phyloP scores from a whole-genome alignment of 2,797 vertebrate species.

The Cirrhinus mrigala region DNA sequence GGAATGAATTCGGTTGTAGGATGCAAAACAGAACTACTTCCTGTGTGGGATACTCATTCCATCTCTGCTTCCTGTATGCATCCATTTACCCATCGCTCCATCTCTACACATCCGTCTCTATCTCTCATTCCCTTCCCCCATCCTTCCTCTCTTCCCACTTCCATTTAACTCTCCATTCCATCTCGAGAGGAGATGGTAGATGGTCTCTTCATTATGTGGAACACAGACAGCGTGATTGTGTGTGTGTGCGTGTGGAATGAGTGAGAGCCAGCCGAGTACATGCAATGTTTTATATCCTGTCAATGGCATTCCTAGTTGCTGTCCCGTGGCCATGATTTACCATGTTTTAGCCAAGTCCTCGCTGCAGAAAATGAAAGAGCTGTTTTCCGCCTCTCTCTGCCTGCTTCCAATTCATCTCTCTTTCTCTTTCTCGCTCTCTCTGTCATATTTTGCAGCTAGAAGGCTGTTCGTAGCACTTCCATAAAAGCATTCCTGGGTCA shows the following conservation, averaged over 20 bases:
- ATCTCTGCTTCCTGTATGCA: constrained; percentile 6
- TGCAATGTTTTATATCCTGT: constrained; percentile 75
- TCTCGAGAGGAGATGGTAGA: constrained; percentile 48
- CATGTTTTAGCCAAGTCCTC: constrained; percentile 63
- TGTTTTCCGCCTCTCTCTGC: background rate
- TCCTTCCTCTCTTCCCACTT: constrained; percentile 12
- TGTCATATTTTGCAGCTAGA: constrained; percentile 51
- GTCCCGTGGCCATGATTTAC: constrained; percentile 72
- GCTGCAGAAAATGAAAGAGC: constrained; percentile 51
- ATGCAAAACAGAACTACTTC: background rate
- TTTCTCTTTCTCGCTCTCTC: constrained; percentile 7
- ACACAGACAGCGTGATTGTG: constrained; percentile 49
- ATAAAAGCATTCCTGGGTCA: constrained; percentile 12
- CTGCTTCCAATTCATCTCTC: constrained; percentile 22
- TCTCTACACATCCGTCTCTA: constrained; percentile 11
- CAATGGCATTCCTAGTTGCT: constrained; percentile 70
- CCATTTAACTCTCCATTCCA: constrained; percentile 34
- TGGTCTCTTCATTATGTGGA: constrained; percentile 63
- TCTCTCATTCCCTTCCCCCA: constrained; percentile 34
- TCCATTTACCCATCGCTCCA: background rate
- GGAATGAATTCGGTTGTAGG: background rate
- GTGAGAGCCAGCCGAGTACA: constrained; percentile 39
- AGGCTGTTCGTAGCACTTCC: constrained; percentile 32
- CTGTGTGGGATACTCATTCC: background rate
- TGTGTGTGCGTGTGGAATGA: constrained; percentile 47